These are phyloP conservation scores for Ophthalmotilapia sp. DNA, from an alignment of 2,113 vertebrate species.

Conservation along the genomic window DNA sequence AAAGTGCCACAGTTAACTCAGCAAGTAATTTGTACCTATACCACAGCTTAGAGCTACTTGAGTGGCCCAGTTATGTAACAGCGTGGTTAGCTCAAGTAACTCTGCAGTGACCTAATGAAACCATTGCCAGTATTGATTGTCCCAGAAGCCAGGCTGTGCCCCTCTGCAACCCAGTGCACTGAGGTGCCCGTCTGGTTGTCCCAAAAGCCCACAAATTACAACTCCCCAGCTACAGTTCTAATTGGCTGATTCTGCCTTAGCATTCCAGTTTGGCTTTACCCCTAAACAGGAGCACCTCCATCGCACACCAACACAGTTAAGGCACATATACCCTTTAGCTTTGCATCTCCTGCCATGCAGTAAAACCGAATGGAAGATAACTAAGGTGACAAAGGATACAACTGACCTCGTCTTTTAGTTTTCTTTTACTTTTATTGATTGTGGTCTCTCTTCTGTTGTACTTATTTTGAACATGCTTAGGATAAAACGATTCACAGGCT, in stretches of 20 bases:
- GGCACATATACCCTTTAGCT: neutral
- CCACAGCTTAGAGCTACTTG: neutral
- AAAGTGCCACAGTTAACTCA: neutral
- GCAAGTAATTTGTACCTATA: neutral
- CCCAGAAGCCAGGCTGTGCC: neutral
- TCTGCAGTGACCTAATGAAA: neutral
- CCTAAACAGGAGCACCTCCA: neutral
- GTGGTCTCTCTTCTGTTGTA: neutral
- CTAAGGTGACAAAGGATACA: neutral
- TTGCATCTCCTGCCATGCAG: neutral
- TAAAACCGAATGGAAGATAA: neutral
- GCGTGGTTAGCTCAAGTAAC: neutral
- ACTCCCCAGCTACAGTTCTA: neutral
- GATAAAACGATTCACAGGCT: neutral
- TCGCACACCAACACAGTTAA: neutral
- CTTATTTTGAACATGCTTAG: neutral
- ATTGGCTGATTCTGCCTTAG: neutral
- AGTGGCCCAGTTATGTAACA: neutral
- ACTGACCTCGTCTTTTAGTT: neutral
- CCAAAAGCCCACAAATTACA: neutral
- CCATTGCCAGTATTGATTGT: neutral
- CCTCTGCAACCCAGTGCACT: neutral
- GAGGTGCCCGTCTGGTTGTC: neutral
- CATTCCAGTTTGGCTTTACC: neutral
- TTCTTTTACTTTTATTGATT: constrained; percentile 2